Evolutionary conservation across 2,888 invertebrate genomes (phyloP), one percentile per base, ranked within the genome.

Genomic region (Belgica antarctica): DNA sequence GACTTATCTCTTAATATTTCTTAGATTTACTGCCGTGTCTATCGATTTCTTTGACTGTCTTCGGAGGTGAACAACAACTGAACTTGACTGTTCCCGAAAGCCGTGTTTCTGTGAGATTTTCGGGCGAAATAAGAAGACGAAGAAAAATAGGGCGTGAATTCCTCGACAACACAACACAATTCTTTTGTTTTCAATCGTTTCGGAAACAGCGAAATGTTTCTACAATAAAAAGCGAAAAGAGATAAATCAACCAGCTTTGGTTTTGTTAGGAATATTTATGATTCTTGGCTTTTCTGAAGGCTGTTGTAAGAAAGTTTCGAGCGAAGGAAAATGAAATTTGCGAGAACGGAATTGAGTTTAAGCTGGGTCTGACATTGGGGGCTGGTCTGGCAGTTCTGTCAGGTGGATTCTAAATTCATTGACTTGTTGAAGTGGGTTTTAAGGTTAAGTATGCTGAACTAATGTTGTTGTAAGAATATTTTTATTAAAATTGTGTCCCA

Each of bases 71-170:
- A 10, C 31, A 31, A 31, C 10, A 31, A 31, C 5, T 31, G 31
- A 31, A 31, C 4, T 31, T 4, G 31, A 31, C 4, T 31, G 5
- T 31, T 31, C n/a, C n/a, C n/a, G n/a, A n/a, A n/a, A n/a, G n/a
- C n/a, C n/a, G n/a, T n/a, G n/a, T n/a, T n/a, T n/a, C n/a, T n/a
- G n/a, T n/a, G n/a, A n/a, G n/a, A n/a, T n/a, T n/a, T n/a, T n/a
- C n/a, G n/a, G n/a, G n/a, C n/a, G n/a, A 31, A 31, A 31, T 31
- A 10, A 7, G 22, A 8, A 52, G 3, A 52, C 2, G 24, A 19
- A 17, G 34, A 41, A 62, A 62, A 41, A 63, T 41, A 63, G 65
- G 65, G 65, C 65, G 65, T 66, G 65, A 66, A 66, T 66, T 46
- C 65, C 46, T 41, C 63, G 46, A 24, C 24, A 63, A 41, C 41